Conservation (phyloP, 2,113 vertebrate genomes). For the Vulpes lagopus region DNA sequence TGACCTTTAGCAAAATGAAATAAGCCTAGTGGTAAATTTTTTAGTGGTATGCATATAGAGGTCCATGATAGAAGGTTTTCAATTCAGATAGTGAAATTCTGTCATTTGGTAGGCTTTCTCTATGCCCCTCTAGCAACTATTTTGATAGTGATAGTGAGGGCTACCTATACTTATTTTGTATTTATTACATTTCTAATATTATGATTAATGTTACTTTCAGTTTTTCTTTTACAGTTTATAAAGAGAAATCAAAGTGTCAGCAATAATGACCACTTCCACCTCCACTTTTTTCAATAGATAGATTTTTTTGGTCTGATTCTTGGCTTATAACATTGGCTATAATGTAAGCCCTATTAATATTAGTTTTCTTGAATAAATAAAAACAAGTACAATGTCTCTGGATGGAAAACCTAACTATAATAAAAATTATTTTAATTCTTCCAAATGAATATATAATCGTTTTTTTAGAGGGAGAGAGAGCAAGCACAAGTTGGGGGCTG, state of each 20-base stretch:
- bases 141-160: background rate
- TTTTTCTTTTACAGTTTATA: background rate
- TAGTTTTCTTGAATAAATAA: conserved; percentile 8
- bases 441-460: background rate
- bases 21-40: background rate
- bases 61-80: background rate
- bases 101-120: background rate
- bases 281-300: background rate
- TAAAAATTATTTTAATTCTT: conserved; percentile 14
- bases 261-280: background rate
- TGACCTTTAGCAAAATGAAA: conserved; percentile 40
- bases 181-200: conserved; percentile 22
- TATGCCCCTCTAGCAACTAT: background rate
- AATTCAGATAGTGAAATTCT: background rate
- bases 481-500: too few relatives aligned
- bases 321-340: background rate
- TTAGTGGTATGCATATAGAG: background rate
- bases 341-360: background rate
- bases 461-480: too few relatives aligned
- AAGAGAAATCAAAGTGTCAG: conserved; percentile 4
- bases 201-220: background rate
- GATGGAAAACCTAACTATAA: background rate
- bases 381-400: background rate
- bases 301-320: conserved; percentile 2
- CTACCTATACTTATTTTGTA: conserved; percentile 15